Base-by-base conservation (phyloP, 2,797 vertebrate species). In the Brotula barbata region DNA sequence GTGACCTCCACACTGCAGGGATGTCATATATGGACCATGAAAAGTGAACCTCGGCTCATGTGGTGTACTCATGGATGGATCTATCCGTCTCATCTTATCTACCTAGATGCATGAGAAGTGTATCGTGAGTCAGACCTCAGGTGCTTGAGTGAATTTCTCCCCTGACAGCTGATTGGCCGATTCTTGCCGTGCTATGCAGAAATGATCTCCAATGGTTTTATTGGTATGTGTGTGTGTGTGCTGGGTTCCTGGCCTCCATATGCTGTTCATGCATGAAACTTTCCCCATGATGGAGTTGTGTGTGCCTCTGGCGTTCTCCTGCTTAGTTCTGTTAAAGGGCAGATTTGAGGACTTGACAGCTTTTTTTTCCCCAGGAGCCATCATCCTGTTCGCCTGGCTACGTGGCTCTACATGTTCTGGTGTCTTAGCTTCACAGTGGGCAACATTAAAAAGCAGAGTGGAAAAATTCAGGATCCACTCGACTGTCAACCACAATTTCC, bases 361-460 rank as follows among this genome's bases (percentile, higher is more conserved):
- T 12, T 2, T n/a, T n/a, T 4, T 37, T 19, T 10, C n/a, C 41
- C 11, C 23, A 15, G 40, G 34, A 73, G 41, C 60, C 31, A 21
- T 54, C 36, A 0, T 69, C 28, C 48, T 60, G 55, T 71, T 59
- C 51, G 22, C 42, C 23, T 21, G 47, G 33, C 64, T 54, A 58
- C 61, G 59, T 77, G 76, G 73, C 78, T 77, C 60, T 0, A 46
- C 57, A 64, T 8, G 12, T 54, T 68, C 22, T 11, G 55, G 39
- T 3, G 3, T 28, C 25, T 28, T 3, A 28, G 25, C 31, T 58
- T 70, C 50, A 63, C 53, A 13, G 53, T 53, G 45, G 34, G 49
- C 22, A 68, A 56, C 49, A 55, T 50, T 21, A 58, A 68, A 33
- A n/a, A n/a, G n/a, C 37, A 61, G 56, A 56, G 7, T 22, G 17